Evolutionary conservation across 2,888 invertebrate species (phyloP).

Genomic region (Byasa hedistus): DNA sequence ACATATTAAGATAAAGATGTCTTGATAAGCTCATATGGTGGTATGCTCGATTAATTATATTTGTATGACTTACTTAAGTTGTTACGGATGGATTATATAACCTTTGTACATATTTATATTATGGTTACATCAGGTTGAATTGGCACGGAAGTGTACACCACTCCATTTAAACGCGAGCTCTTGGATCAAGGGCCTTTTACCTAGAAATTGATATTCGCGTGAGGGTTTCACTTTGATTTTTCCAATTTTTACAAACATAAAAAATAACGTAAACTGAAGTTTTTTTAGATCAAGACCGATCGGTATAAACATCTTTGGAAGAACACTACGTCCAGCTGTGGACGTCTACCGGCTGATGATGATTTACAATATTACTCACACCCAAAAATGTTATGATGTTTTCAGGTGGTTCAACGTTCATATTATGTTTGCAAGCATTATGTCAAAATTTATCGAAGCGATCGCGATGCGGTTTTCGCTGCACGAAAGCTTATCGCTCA

Average conservation of each 20-base stretch:
- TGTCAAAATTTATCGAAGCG: not conserved
- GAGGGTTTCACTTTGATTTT: not conserved
- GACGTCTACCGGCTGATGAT: no score
- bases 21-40: no score
- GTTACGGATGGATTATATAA: not conserved
- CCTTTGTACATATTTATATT: not conserved
- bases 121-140: not conserved
- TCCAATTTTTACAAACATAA: not conserved
- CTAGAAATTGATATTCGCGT: not conserved
- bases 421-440: not conserved
- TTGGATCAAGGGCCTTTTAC: not conserved
- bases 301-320: no score
- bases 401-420: not conserved
- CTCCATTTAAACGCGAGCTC: not conserved
- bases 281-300: not conserved
- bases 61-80: no score
- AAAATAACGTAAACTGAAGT: not conserved
- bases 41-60: no score
- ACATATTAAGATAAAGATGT: no score
- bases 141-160: not conserved
- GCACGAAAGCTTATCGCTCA: not conserved
- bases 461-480: not conserved
- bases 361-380: no score
- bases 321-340: no score
- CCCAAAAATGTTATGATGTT: no score